Evolutionary conservation across 2,797 vertebrate genomes (phyloP).

Genomic region (Acanthurus lineatus): DNA sequence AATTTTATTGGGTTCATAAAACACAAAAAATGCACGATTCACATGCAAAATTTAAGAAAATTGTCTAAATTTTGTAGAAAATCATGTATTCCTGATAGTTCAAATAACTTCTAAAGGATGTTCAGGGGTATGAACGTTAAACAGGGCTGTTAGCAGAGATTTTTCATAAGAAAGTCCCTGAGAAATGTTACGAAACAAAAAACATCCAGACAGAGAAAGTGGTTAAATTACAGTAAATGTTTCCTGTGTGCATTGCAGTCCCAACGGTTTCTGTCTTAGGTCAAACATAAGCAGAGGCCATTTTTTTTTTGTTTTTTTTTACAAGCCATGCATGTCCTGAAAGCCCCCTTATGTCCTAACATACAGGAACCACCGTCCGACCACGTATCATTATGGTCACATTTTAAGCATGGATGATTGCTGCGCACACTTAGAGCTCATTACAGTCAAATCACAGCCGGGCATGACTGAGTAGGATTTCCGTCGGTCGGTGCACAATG

Average conservation of each 20-base stretch:
- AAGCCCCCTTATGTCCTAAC: background rate
- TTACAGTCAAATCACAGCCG: conserved; percentile 65
- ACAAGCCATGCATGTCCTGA: conserved; percentile 14
- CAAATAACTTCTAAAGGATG: background rate
- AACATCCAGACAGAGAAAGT: conserved; percentile 11
- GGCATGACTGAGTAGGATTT: conserved; percentile 61
- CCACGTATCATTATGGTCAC: conserved; percentile 54
- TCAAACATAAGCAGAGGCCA: conserved; percentile 43
- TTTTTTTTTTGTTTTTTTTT: conserved; percentile 2
- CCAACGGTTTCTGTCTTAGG: conserved; percentile 46
- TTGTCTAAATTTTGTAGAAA: too few relatives aligned
- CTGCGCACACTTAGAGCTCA: conserved; percentile 62
- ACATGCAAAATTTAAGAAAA: too few relatives aligned
- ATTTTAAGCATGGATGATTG: conserved; percentile 64
- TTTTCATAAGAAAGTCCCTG: background rate
- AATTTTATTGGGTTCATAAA: too few relatives aligned
- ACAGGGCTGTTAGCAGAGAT: background rate
- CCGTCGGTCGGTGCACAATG: conserved; percentile 37
- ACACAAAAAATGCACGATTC: too few relatives aligned
- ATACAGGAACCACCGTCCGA: conserved; percentile 39
- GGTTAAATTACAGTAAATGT: conserved; percentile 46
- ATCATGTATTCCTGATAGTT: background rate
- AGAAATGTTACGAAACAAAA: conserved; percentile 2
- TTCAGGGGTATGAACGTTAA: background rate
- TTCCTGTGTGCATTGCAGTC: conserved; percentile 44